Conservation (phyloP, 2,113 vertebrate genomes). For the Ctenodactylus gundi region DNA sequence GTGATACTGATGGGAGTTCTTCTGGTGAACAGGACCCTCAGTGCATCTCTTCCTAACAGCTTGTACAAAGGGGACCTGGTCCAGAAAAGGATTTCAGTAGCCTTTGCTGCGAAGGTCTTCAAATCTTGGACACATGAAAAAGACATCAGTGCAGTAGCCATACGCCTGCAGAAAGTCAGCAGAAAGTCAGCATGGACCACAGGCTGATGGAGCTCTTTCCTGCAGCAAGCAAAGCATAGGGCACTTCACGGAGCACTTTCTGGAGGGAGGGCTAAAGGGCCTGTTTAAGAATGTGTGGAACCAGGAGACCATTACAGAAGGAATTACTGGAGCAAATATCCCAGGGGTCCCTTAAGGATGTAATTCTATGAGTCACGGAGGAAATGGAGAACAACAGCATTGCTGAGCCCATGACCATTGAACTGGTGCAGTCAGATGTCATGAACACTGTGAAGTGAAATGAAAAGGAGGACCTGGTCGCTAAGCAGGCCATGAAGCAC, state of each 20-base stretch:
- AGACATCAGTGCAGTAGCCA: slow-evolving; percentile 97
- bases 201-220: slow-evolving; percentile 99
- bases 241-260: slow-evolving; percentile 99
- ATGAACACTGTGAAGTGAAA: slow-evolving; percentile 99
- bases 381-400: slow-evolving; percentile 98
- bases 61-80: slow-evolving; percentile 99
- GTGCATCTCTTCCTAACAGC: slow-evolving; percentile 97
- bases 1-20: slow-evolving; percentile 98
- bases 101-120: slow-evolving; percentile 99
- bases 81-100: slow-evolving; percentile 99
- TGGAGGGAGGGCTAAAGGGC: slow-evolving; percentile 97
- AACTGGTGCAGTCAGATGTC: slow-evolving; percentile 96
- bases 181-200: slow-evolving; percentile 99
- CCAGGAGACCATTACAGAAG: slow-evolving; percentile 97
- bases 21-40: slow-evolving; percentile 96
- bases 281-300: slow-evolving; percentile 97
- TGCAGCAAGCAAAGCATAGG: slow-evolving; percentile 98
- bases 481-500: slow-evolving; percentile 99
- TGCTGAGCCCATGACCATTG: slow-evolving; percentile 94
- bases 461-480: slow-evolving; percentile 99
- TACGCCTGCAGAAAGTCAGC: slow-evolving; percentile 92
- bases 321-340: slow-evolving; percentile 98
- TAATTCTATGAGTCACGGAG: slow-evolving; percentile 93
- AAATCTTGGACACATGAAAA: slow-evolving; percentile 99
- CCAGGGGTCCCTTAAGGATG: slow-evolving; percentile 95